Base-by-base conservation (phyloP, 1,140 invertebrate genomes). In the Drosophila repleta region DNA sequence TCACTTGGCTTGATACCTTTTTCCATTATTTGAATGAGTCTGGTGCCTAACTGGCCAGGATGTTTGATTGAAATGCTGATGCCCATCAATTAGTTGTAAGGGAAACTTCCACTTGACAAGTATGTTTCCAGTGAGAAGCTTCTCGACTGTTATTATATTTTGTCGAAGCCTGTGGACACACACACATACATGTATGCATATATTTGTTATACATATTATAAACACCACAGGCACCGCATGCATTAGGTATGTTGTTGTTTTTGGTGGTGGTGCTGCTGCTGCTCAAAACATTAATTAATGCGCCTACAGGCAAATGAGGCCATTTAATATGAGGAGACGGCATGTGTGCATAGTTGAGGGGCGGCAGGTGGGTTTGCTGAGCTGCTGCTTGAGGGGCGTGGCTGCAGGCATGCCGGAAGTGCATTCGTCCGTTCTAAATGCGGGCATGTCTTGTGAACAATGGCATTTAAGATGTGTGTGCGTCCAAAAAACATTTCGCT, bases 361-460 rank as follows among this genome's bases (percentile, higher is more conserved):
- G 4, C 2, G 51, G 73, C 70, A 79, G 55, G 24, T 60, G 56
- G 26, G n/a, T 29, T 29, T 29, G 29, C 37, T 48, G 8, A 29
- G 39, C 56, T 29, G 39, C 56, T 29, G 41, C 4, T 58, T 49
- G 37, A 11, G 29, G 26, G 63, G 52, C 15, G 20, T 48, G 63
- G 29, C 79, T 76, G 81, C 73, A 77, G 81, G 81, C 82, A 73
- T 80, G 68, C 75, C 75, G 58, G 82, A 62, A 75, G 77, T 85
- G 82, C 81, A 76, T 77, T 87, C 70, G 78, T 66, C 66, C 82
- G 70, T 85, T 73, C 82, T 66, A 75, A 81, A 81, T 85, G 82
- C 82, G 82, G 81, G 69, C 78, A 87, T 85, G 82, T 85, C 82
- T 85, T 85, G 87, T 82, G 82, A 87, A 85, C 82, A 85, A 85